These are phyloP conservation scores for Zele albiditarsus DNA, from an alignment of 2,888 invertebrate species.

Conservation along the genomic window DNA sequence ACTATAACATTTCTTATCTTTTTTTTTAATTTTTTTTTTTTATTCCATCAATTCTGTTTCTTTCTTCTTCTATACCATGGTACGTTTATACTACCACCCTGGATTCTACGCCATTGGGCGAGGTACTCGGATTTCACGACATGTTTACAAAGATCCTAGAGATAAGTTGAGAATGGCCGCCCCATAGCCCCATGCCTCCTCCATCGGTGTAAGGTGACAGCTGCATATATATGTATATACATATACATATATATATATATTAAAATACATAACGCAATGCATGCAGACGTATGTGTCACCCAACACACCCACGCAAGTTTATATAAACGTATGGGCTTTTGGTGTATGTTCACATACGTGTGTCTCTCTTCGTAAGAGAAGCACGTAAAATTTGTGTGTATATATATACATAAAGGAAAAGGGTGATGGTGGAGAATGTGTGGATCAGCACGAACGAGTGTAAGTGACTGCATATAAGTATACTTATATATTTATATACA, in stretches of 20 bases:
- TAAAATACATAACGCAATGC: constrained; percentile 25
- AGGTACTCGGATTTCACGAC: constrained; percentile 73
- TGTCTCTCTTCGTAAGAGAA: neutral
- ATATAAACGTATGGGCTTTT: neutral
- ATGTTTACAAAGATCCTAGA: constrained; percentile 73
- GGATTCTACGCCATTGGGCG: constrained; percentile 70
- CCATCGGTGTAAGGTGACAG: constrained; percentile 72
- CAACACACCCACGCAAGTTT: constrained; percentile 15
- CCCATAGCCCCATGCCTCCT: constrained; percentile 60
- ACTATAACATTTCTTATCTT: neutral
- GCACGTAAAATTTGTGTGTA: constrained; percentile 15
- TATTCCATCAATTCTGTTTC: constrained; percentile 25
- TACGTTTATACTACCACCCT: constrained; percentile 54
- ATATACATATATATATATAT: constrained; percentile 43
- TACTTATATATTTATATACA: neutral
- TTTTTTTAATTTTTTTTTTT: neutral
- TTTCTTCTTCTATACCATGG: neutral
- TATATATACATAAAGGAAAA: neutral
- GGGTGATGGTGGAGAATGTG: constrained; percentile 3
- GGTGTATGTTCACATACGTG: neutral
- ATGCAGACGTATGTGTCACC: constrained; percentile 3
- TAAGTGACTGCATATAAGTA: neutral
- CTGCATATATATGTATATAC: constrained; percentile 69
- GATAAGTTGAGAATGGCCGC: constrained; percentile 73
- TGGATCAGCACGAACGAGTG: neutral